Conservation (phyloP, 1,140 invertebrate genomes). For the Trissolcus basalis region DNA sequence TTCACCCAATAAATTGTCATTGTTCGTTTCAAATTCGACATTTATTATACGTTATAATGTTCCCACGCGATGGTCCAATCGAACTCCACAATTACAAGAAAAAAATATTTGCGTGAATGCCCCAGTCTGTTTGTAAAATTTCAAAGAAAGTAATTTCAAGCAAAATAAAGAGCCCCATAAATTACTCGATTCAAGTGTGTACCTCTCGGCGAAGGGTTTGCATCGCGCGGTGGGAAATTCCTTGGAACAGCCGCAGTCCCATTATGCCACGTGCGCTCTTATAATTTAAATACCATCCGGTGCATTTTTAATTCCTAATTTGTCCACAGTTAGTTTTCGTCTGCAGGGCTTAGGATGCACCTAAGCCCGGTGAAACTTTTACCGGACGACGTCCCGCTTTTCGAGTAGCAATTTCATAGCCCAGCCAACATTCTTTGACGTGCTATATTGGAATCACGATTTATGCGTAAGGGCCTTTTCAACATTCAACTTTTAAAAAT, state of each 20-base stretch:
- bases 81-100: too few relatives aligned
- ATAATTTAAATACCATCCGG: constrained; percentile 43
- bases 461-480: too few relatives aligned
- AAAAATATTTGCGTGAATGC: neutral
- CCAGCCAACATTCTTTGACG: too few relatives aligned
- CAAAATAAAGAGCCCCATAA: constrained; percentile 23
- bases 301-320: constrained; percentile 59
- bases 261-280: constrained; percentile 26
- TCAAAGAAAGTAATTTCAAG: constrained; percentile 13
- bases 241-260: constrained; percentile 16
- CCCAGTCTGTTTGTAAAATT: constrained; percentile 1
- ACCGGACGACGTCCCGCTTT: too few relatives aligned
- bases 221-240: constrained; percentile 21
- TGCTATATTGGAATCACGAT: too few relatives aligned
- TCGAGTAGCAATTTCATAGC: too few relatives aligned
- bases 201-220: constrained; percentile 13
- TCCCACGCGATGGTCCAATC: too few relatives aligned
- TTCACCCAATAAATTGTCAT: too few relatives aligned
- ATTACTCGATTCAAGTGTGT: constrained; percentile 18
- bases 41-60: too few relatives aligned
- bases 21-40: too few relatives aligned
- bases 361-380: constrained; percentile 18
- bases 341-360: constrained; percentile 19
- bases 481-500: too few relatives aligned
- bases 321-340: constrained; percentile 28